A percentile compares a stretch with the other conserved stretches of the same genome.
phyloP scores from a whole-genome alignment of 2,888 invertebrate species.

The Syrphus vitripennis region DNA sequence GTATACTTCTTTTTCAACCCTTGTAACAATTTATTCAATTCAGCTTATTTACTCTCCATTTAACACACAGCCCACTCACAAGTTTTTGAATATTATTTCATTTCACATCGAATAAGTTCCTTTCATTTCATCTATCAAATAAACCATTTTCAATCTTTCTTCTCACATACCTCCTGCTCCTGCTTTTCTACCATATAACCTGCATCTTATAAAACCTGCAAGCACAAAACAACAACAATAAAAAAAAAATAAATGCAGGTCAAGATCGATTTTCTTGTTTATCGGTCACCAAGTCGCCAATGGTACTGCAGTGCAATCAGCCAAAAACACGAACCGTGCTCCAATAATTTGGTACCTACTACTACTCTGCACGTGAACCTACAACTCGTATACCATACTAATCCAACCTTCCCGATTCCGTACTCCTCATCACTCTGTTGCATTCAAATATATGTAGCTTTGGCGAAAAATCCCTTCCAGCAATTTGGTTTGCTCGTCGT shows the following conservation, averaged over 20 bases:
- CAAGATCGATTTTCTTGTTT: constrained; percentile 65
- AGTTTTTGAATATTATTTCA: neutral
- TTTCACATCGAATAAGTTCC: neutral
- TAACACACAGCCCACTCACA: constrained; percentile 13
- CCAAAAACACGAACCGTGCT: constrained; percentile 46
- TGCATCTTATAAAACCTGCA: neutral
- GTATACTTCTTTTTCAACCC: neutral
- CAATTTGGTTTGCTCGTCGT: constrained; percentile 11
- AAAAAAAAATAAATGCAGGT: constrained; percentile 38
- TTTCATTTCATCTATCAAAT: constrained; percentile 17
- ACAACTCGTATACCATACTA: neutral
- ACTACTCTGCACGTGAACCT: neutral
- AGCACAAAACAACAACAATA: neutral
- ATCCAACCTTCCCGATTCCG: neutral
- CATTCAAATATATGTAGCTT: constrained; percentile 13
- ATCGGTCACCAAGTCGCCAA: constrained; percentile 57
- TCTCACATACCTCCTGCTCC: neutral
- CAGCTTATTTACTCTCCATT: constrained; percentile 36
- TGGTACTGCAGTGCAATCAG: constrained; percentile 47
- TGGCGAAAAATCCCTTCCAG: constrained; percentile 25
- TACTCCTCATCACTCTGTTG: neutral
- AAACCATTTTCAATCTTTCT: neutral
- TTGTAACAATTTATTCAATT: neutral
- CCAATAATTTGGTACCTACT: constrained; percentile 20
- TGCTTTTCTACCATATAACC: neutral